Evolutionary conservation across 2,113 vertebrate genomes (phyloP), one percentile per base, ranked within the genome.

Genomic region (Thryonomys swinderianus): DNA sequence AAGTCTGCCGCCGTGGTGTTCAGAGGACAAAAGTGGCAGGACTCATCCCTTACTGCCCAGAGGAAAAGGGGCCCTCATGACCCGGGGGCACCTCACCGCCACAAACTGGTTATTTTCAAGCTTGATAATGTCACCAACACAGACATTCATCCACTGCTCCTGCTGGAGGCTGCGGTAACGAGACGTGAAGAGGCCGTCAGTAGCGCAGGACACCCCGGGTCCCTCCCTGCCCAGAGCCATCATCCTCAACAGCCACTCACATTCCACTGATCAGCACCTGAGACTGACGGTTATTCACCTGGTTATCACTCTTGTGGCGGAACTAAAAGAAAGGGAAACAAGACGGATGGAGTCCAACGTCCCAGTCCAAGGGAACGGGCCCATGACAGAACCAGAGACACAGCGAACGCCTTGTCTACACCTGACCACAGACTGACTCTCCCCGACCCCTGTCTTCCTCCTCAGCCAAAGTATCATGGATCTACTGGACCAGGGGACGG

Each of bases 31-130:
- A 1, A 55, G 62, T 23, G 9, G 85, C 37, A 69, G 69, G 40
- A 74, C 34, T 42, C 13, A 5, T 51, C 45, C 45, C 73, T 71
- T 62, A 80, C 66, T 48, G 80, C 61, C 30, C 73, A 76, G 62
- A 69, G 34, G n/a, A 61, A 48, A 13, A 34, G 55, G 40, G 89
- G 21, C 34, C 76, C 40, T 14, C 20, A 0, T 21, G 90, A 37
- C 67, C 61, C 14, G 12, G 69, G 59, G 45, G 82, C 20, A 81
- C 40, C 99, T 99, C 98, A 99, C 99, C 95, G 99, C 99, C 98
- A 99, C 99, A 92, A 99, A 99, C 97, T 99, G 99, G 96, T 99
- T 99, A 97, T 99, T 99, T 97, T 99, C 99, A 97, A 99, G 95
- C 98, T 99, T 99, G 97, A 99, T 99, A 97, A 99, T 99, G 89